A percentile compares a stretch with the other conserved stretches of the same genome.
phyloP scores from a whole-genome alignment of 2,113 vertebrate genomes.

The Rallus limicola region DNA sequence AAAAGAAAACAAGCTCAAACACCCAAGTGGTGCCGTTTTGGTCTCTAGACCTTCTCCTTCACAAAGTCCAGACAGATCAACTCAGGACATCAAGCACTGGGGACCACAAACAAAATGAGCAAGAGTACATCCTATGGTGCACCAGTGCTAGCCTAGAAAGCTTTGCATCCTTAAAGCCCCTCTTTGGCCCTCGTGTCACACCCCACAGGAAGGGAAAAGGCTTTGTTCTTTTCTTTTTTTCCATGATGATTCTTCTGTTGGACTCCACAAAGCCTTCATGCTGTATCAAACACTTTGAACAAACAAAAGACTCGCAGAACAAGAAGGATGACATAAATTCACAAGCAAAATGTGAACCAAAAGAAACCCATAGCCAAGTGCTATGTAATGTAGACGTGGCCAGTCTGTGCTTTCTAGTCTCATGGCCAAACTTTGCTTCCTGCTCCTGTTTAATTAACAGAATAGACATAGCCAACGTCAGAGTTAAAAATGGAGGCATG shows the following conservation, averaged over 20 bases:
- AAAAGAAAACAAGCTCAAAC: neutral
- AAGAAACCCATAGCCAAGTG: too few relatives aligned
- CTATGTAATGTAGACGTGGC: fast-evolving
- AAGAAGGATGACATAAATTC: neutral
- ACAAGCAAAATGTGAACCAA: neutral
- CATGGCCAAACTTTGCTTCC: neutral
- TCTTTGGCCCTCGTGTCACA: neutral
- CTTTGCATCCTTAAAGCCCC: neutral
- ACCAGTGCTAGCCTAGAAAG: neutral
- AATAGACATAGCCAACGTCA: neutral
- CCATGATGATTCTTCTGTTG: neutral
- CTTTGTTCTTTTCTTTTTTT: neutral
- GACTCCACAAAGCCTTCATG: fast-evolving
- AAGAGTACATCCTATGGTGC: neutral
- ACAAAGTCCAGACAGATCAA: neutral
- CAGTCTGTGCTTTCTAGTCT: neutral
- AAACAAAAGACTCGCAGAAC: neutral
- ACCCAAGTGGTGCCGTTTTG: neutral
- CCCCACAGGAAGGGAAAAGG: neutral
- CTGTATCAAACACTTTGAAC: neutral
- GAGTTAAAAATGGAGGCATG: neutral
- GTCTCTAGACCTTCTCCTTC: neutral
- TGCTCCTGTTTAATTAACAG: neutral
- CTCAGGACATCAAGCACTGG: neutral
- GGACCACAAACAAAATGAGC: neutral